Evolutionary conservation across 2,797 vertebrate species (phyloP).

Genomic region (Molothrus ater): DNA sequence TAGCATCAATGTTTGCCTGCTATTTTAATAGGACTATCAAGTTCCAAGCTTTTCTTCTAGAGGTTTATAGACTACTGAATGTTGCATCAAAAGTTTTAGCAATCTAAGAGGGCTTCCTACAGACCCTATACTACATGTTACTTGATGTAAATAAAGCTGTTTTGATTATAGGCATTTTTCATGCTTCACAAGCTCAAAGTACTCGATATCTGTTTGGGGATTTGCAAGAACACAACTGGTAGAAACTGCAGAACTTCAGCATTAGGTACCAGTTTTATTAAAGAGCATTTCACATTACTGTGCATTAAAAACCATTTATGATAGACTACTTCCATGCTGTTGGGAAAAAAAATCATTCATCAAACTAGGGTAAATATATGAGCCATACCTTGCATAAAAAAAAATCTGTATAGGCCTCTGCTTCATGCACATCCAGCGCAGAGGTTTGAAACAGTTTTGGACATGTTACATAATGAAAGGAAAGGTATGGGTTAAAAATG

Average conservation of each 20-base stretch:
- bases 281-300: neutral
- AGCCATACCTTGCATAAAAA: neutral
- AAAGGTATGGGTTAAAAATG: neutral
- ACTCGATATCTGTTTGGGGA: neutral
- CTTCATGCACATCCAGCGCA: neutral
- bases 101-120: neutral
- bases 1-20: neutral
- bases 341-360: neutral
- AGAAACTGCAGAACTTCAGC: neutral
- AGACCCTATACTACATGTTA: neutral
- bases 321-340: neutral
- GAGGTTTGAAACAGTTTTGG: neutral
- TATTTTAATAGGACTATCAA: neutral
- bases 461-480: neutral
- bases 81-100: neutral
- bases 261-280: neutral
- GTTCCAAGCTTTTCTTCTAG: neutral
- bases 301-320: neutral
- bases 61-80: neutral
- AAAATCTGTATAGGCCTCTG: neutral
- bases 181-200: neutral
- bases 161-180: neutral
- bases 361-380: neutral
- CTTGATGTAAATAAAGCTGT: neutral
- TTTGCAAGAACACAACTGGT: neutral